phyloP scores from a whole-genome alignment of 2,113 vertebrate genomes.

The Pseudorectes ferrugineus region DNA sequence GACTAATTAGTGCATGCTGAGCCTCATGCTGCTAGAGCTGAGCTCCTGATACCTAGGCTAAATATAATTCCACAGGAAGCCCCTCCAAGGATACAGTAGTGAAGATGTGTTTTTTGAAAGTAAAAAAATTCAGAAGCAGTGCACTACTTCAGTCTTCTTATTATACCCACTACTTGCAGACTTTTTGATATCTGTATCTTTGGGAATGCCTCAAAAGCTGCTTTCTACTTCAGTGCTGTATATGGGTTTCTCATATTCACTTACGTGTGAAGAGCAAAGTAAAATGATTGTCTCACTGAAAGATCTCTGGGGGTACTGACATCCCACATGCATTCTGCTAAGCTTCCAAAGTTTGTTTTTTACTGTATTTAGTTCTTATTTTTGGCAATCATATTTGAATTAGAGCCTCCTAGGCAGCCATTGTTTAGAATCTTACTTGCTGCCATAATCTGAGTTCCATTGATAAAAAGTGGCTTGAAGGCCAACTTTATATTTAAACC shows the following conservation, averaged over 20 bases:
- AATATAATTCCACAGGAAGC: slow-evolving; percentile 13
- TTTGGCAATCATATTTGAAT: not conserved
- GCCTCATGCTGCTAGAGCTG: not conserved
- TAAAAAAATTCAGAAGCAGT: not conserved
- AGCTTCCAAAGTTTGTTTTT: not conserved
- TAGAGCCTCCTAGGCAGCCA: not conserved
- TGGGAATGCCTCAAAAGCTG: not conserved
- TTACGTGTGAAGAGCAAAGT: not conserved
- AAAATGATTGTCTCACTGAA: not conserved
- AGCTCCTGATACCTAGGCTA: not conserved
- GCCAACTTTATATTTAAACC: not conserved
- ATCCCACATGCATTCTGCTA: not conserved
- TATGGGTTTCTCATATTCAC: not conserved
- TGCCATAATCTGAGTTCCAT: not conserved
- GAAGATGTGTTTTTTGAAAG: not conserved
- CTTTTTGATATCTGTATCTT: not conserved
- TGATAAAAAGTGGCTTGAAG: not conserved
- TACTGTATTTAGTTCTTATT: not conserved
- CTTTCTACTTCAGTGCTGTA: not conserved
- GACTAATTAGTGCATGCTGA: slow-evolving; percentile 23
- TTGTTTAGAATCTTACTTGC: not conserved
- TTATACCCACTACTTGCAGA: not conserved
- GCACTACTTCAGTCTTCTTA: not conserved
- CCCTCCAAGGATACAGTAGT: not conserved
- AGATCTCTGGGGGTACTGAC: not conserved